Evolutionary conservation across 1,140 invertebrate genomes (phyloP).

Genomic region (Lepidurus arcticus): DNA sequence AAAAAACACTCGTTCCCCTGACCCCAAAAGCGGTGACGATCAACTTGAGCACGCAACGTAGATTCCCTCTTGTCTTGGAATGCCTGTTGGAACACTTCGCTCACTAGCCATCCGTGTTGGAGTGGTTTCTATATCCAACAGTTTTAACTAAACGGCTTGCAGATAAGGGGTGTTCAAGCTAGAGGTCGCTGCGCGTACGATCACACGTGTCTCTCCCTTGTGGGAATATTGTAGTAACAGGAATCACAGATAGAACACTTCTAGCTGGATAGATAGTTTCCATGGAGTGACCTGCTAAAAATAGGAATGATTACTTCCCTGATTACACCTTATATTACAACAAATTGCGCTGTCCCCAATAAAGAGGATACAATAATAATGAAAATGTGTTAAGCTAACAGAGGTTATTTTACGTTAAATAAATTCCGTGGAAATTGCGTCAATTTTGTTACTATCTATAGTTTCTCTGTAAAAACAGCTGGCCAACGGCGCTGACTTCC

Average conservation of each 20-base stretch:
- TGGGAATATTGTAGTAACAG: not conserved
- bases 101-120: not conserved
- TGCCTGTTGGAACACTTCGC: not conserved
- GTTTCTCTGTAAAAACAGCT: no score
- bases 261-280: not conserved
- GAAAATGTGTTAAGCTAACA: no score
- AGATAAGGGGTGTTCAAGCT: not conserved
- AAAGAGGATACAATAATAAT: no score
- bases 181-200: not conserved
- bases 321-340: not conserved
- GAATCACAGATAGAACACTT: not conserved
- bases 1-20: not conserved
- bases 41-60: not conserved
- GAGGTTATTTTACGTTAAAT: no score
- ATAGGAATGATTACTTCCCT: not conserved
- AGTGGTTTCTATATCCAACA: not conserved
- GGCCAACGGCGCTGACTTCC: no score
- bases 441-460: no score
- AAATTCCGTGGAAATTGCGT: no score
- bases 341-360: not conserved
- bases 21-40: not conserved
- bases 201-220: not conserved
- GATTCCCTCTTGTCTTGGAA: not conserved
- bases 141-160: not conserved
- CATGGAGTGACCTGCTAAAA: conserved; percentile 12